phyloP scores from a whole-genome alignment of 2,888 invertebrate species.

The Azorinus chamasolen region DNA sequence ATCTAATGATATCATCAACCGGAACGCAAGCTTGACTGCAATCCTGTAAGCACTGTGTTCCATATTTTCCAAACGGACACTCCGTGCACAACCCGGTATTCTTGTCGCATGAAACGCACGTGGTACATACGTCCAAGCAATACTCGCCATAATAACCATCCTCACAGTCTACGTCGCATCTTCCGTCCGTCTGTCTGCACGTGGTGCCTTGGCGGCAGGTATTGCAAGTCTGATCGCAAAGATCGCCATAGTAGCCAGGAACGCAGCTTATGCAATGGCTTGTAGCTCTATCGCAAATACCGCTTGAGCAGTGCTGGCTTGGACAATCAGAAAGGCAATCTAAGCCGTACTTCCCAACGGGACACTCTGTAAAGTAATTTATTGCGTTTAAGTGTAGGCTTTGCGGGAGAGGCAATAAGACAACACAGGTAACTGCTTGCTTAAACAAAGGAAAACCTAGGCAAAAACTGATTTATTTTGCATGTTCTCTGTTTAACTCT shows the following conservation, averaged over 20 bases:
- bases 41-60: constrained; percentile 27
- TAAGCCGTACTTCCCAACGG: constrained; percentile 29
- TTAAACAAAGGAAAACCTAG: too few species aligned
- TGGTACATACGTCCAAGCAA: constrained; percentile 31
- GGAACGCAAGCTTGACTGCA: constrained; percentile 51
- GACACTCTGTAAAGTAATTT: constrained; percentile 35
- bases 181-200: constrained; percentile 44
- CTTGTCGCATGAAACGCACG: constrained; percentile 41
- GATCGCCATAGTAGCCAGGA: constrained; percentile 31
- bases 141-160: constrained; percentile 41
- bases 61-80: constrained; percentile 38
- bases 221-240: constrained; percentile 34
- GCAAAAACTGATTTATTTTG: too few species aligned
- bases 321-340: constrained; percentile 30
- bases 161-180: constrained; percentile 39
- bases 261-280: constrained; percentile 40
- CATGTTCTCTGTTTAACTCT: too few species aligned
- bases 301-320: constrained; percentile 29
- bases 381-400: too few species aligned
- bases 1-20: constrained; percentile 14
- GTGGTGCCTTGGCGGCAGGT: constrained; percentile 36
- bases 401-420: too few species aligned
- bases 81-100: constrained; percentile 33
- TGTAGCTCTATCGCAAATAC: constrained; percentile 39
- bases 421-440: too few species aligned